Conservation (phyloP, 1,140 invertebrate species). For the Orchesella cincta region DNA sequence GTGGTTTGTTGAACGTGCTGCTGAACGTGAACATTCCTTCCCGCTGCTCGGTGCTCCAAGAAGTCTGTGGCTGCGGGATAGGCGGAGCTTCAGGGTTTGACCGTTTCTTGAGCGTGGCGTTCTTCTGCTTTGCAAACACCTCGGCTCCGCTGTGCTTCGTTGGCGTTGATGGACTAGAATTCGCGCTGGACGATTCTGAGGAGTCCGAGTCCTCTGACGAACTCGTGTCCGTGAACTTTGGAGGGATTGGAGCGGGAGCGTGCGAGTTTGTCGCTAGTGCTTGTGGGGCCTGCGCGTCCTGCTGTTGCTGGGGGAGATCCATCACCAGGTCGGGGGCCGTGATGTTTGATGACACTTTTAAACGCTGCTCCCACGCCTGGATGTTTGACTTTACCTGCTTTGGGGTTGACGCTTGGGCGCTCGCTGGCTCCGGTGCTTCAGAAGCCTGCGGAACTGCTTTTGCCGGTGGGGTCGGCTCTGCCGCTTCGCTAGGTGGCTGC, state of each 20-base stretch:
- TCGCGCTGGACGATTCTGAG: conserved; percentile 53
- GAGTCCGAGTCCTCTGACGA: conserved; percentile 29
- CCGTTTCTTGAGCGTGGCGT: conserved; percentile 75
- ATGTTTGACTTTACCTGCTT: conserved; percentile 28
- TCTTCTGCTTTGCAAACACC: conserved; percentile 74
- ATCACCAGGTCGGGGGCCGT: conserved; percentile 84
- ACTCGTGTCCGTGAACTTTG: conserved; percentile 28
- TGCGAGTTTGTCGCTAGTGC: too few species aligned
- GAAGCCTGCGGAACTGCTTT: conserved; percentile 11
- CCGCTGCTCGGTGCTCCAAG: conserved; percentile 59
- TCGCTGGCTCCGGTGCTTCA: conserved; percentile 22
- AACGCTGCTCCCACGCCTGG: conserved; percentile 37
- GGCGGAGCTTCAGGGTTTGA: conserved; percentile 18
- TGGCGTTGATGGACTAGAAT: conserved; percentile 59
- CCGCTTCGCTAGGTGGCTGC: too few species aligned
- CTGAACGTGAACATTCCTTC: conserved; percentile 55
- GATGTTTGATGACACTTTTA: not conserved
- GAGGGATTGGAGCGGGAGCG: not conserved
- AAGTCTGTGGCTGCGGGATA: conserved; percentile 32
- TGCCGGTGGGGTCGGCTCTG: too few species aligned
- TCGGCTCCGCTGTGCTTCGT: conserved; percentile 72
- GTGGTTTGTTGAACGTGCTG: conserved; percentile 66
- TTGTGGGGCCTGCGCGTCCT: not conserved
- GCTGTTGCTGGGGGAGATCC: conserved; percentile 69
- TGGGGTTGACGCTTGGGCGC: not conserved